A percentile compares a stretch with the other conserved stretches of the same genome.
Conservation (phyloP, 2,888 invertebrate genomes). For the Halocaridina rubra region DNA sequence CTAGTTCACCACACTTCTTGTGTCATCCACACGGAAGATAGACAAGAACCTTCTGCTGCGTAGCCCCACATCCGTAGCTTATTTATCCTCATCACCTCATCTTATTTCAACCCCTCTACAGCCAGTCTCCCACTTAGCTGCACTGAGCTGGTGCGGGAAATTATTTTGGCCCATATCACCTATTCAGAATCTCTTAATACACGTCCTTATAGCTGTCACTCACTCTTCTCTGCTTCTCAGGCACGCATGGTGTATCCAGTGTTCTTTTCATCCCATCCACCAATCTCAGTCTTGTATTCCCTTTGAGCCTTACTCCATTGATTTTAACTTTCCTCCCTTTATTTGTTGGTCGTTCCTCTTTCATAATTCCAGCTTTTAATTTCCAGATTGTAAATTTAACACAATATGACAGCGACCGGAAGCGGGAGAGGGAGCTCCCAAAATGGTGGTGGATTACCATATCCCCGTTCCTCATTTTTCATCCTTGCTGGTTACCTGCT, state of each 20-base stretch:
- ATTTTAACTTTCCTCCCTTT: too few relatives aligned
- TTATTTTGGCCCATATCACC: too few relatives aligned
- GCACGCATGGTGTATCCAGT: too few relatives aligned
- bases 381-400: too few relatives aligned
- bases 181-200: too few relatives aligned
- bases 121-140: background rate
- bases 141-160: too few relatives aligned
- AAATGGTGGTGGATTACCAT: background rate
- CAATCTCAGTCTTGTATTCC: background rate
- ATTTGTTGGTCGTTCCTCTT: background rate
- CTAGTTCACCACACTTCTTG: background rate
- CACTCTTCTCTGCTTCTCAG: too few relatives aligned
- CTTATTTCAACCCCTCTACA: background rate
- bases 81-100: background rate
- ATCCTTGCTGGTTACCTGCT: conserved; percentile 36
- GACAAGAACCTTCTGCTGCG: background rate
- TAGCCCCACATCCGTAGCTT: background rate
- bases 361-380: background rate
- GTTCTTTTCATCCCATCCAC: background rate
- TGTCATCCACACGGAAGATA: background rate
- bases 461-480: background rate
- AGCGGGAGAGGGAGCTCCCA: background rate
- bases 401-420: too few relatives aligned
- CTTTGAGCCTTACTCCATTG: background rate
- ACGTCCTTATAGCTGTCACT: too few relatives aligned